phyloP scores from a whole-genome alignment of 2,797 vertebrate genomes.

The Semaprochilodus insignis region DNA sequence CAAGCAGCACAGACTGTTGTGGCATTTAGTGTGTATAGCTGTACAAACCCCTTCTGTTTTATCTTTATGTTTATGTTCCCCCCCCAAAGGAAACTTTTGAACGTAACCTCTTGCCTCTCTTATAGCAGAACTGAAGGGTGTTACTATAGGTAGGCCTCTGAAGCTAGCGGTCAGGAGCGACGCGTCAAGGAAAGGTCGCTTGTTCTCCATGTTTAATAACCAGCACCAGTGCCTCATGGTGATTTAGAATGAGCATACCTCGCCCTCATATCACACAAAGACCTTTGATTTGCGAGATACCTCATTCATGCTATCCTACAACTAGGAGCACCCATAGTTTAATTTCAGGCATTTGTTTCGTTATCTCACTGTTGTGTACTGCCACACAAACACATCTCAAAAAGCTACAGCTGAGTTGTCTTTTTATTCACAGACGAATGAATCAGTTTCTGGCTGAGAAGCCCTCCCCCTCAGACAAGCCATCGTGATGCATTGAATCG shows the following conservation, averaged over 20 bases:
- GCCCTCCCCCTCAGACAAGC: neutral
- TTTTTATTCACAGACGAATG: neutral
- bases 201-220: neutral
- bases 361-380: neutral
- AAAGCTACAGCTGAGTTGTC: neutral
- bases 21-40: slow-evolving; percentile 1
- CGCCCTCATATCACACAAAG: neutral
- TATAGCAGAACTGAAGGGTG: neutral
- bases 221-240: neutral
- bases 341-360: neutral
- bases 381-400: neutral
- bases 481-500: neutral
- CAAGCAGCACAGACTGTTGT: too few relatives aligned
- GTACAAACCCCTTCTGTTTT: slow-evolving; percentile 2
- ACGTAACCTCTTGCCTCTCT: too few relatives aligned
- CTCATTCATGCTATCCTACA: neutral
- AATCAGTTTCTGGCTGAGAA: neutral
- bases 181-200: neutral
- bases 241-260: neutral
- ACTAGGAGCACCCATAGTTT: neutral
- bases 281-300: neutral
- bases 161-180: neutral
- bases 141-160: neutral
- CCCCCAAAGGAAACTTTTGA: too few relatives aligned
- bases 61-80: too few relatives aligned